Conservation (phyloP, 1,140 invertebrate species). For the Sarcophaga peregrina region DNA sequence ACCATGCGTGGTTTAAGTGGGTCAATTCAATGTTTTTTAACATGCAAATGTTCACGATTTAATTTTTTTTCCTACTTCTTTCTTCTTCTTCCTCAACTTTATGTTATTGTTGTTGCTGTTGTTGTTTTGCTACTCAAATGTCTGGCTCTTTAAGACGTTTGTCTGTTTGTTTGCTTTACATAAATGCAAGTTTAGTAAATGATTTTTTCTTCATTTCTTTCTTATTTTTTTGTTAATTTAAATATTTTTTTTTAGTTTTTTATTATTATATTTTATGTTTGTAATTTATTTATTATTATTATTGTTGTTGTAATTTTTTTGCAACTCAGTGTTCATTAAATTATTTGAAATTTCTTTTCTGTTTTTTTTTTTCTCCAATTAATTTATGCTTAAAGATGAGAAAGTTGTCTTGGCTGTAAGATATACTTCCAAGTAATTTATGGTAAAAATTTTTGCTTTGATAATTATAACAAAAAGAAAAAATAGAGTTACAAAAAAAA, state of each 20-base stretch:
- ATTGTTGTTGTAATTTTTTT: not conserved
- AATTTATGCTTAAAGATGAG: not conserved
- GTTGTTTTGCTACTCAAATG: too few relatives aligned
- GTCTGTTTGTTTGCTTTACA: too few relatives aligned
- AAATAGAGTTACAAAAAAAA: too few relatives aligned
- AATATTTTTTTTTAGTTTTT: not conserved
- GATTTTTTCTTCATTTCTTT: too few relatives aligned
- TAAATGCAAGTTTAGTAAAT: too few relatives aligned
- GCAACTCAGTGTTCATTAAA: not conserved
- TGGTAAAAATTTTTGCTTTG: not conserved
- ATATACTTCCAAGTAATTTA: not conserved
- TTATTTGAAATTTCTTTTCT: constrained; percentile 1
- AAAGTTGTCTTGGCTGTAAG: not conserved
- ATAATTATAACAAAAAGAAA: not conserved
- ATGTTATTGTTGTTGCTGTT: too few relatives aligned
- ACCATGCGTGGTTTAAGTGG: constrained; percentile 23
- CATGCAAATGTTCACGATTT: constrained; percentile 5
- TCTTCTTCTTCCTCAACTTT: too few relatives aligned
- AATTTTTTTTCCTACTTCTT: not conserved
- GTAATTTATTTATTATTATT: not conserved
- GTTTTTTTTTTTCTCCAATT: not conserved
- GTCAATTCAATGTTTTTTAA: not conserved
- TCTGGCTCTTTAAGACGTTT: too few relatives aligned
- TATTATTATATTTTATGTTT: not conserved
- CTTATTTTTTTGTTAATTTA: too few relatives aligned